These are phyloP conservation scores for Vipera latastei DNA, from an alignment of 2,797 vertebrate species.

Conservation along the genomic window DNA sequence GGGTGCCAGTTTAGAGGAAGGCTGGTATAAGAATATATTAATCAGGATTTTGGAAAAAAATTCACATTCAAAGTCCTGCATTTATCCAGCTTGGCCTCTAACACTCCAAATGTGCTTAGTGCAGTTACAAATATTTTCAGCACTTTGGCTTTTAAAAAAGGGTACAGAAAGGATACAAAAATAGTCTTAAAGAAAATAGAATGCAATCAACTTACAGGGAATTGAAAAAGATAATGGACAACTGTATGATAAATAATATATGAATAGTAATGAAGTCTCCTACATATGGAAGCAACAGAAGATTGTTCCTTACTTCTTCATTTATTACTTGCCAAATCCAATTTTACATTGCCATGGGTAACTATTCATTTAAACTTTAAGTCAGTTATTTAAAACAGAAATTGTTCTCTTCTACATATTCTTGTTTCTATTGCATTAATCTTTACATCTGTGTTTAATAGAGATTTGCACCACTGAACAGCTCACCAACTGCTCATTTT, in stretches of 20 bases:
- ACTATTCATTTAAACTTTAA: neutral
- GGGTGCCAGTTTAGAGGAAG: neutral
- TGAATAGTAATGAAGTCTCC: neutral
- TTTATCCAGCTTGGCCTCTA: neutral
- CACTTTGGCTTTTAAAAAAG: neutral
- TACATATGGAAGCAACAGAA: neutral
- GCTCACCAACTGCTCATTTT: constrained; percentile 5
- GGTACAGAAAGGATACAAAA: neutral
- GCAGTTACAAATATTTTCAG: neutral
- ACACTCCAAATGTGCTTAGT: neutral
- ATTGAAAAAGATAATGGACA: neutral
- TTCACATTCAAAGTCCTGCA: neutral
- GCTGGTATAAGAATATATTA: neutral
- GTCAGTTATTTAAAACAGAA: neutral
- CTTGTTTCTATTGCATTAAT: neutral
- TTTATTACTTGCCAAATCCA: neutral
- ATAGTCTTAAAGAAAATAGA: neutral
- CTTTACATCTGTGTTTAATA: neutral
- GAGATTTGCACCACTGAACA: constrained; percentile 6
- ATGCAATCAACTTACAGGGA: neutral
- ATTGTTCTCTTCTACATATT: neutral
- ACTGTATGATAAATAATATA: neutral
- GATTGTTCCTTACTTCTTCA: neutral
- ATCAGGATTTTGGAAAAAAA: neutral
- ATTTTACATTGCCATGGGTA: neutral